A percentile compares a stretch with the other conserved stretches of the same genome.
Conservation (phyloP, 2,113 vertebrate genomes). For the Microtus montanus region DNA sequence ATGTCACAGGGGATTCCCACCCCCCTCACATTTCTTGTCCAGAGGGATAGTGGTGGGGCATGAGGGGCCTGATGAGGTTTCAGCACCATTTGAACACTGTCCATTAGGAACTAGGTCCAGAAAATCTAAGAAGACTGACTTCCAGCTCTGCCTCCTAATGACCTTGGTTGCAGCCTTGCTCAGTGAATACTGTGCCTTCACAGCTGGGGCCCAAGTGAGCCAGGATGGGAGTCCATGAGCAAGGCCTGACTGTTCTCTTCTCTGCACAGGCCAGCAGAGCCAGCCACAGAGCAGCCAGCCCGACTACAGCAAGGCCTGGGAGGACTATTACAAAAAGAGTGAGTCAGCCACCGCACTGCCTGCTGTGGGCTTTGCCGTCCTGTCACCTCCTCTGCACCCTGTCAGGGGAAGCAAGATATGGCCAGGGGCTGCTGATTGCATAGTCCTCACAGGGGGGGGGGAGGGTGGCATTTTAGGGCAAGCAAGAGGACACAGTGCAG, state of each 20-base stretch:
- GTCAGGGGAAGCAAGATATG: not conserved
- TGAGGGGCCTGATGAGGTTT: not conserved
- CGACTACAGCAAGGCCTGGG: constrained; percentile 97
- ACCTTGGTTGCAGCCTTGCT: fast-evolving
- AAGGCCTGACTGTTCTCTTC: constrained; percentile 76
- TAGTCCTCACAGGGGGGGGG: not conserved
- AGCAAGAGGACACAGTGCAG: not conserved
- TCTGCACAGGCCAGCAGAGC: constrained; percentile 92
- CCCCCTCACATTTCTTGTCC: not conserved
- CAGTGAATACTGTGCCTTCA: not conserved
- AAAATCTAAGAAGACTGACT: not conserved
- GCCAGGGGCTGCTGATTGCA: not conserved
- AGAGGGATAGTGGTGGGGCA: not conserved
- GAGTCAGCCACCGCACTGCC: constrained; percentile 70
- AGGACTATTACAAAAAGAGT: constrained; percentile 96
- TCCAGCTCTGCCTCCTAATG: not conserved
- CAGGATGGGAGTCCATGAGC: not conserved
- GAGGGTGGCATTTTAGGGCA: not conserved
- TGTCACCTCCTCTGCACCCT: not conserved
- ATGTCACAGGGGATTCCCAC: not conserved
- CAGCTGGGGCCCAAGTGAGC: not conserved
- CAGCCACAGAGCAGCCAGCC: constrained; percentile 94
- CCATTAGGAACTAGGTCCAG: not conserved
- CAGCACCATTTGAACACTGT: not conserved
- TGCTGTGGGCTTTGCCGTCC: not conserved